These are phyloP conservation scores for Stigmatopora nigra DNA, from an alignment of 2,113 vertebrate genomes.

Conservation along the genomic window DNA sequence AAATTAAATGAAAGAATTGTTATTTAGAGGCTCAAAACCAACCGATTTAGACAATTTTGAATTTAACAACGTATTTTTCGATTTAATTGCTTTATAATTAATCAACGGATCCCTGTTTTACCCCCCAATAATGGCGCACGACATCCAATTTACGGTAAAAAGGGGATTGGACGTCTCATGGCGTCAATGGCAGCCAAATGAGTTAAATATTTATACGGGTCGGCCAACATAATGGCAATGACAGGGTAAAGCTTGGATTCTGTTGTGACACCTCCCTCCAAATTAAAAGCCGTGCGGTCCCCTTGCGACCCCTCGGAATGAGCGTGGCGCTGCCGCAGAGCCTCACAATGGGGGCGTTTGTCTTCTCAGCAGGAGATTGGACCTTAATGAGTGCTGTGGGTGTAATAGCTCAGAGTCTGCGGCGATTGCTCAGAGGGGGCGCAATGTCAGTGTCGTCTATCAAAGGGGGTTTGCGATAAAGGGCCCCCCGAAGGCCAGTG, in stretches of 20 bases:
- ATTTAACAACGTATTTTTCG: too few relatives aligned
- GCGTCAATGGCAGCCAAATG: too few relatives aligned
- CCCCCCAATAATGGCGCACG: too few relatives aligned
- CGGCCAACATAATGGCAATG: slow-evolving; percentile 1
- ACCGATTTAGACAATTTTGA: too few relatives aligned
- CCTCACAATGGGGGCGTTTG: slow-evolving; percentile 65
- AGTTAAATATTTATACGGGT: too few relatives aligned
- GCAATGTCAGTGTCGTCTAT: slow-evolving; percentile 65
- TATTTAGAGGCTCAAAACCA: too few relatives aligned
- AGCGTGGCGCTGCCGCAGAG: slow-evolving; percentile 46
- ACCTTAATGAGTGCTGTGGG: slow-evolving; percentile 62
- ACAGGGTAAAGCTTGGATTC: slow-evolving; percentile 46
- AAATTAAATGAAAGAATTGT: too few relatives aligned
- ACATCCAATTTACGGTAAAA: too few relatives aligned
- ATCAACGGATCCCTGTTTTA: too few relatives aligned
- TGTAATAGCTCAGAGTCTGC: slow-evolving; percentile 44
- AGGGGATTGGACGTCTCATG: too few relatives aligned
- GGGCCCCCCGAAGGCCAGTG: slow-evolving; percentile 37
- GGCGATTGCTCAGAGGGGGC: slow-evolving; percentile 42
- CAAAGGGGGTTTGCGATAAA: slow-evolving; percentile 64
- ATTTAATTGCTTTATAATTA: too few relatives aligned
- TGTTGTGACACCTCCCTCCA: slow-evolving; percentile 59
- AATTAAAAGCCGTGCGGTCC: slow-evolving; percentile 60
- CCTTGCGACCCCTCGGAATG: slow-evolving; percentile 44
- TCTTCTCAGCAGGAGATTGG: slow-evolving; percentile 60